Evolutionary conservation across 2,113 vertebrate genomes (phyloP).

Genomic region (Serinus canaria): DNA sequence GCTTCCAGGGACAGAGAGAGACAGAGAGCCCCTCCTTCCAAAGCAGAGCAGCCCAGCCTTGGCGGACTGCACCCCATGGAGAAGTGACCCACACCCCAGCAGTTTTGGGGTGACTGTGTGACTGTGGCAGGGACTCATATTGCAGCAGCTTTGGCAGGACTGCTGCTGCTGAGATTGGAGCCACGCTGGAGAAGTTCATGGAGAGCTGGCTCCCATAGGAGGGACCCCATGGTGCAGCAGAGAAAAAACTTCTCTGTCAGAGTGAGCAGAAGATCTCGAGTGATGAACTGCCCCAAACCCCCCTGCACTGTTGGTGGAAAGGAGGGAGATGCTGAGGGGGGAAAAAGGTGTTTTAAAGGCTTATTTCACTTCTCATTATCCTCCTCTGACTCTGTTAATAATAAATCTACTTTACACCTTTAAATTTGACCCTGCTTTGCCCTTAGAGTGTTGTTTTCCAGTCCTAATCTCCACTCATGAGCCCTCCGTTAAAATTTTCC

Average conservation of each 20-base stretch:
- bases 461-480: background rate
- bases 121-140: background rate
- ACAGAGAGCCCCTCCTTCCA: background rate
- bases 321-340: background rate
- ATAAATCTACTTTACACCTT: background rate
- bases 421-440: background rate
- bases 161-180: background rate
- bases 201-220: background rate
- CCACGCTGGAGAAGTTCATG: background rate
- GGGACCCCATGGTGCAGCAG: background rate
- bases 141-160: background rate
- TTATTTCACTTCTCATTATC: background rate
- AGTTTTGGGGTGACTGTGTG: background rate
- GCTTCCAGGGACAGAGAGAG: background rate
- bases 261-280: background rate
- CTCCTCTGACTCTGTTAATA: background rate
- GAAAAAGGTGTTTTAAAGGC: background rate
- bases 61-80: no score
- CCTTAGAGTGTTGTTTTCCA: background rate
- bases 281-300: no score
- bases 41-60: background rate
- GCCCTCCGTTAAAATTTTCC: background rate
- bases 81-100: rapidly evolving
- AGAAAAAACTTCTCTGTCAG: no score
- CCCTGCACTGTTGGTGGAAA: rapidly evolving